Base-by-base conservation (phyloP, 2,797 vertebrate genomes). In the Carcharodon carcharias region DNA sequence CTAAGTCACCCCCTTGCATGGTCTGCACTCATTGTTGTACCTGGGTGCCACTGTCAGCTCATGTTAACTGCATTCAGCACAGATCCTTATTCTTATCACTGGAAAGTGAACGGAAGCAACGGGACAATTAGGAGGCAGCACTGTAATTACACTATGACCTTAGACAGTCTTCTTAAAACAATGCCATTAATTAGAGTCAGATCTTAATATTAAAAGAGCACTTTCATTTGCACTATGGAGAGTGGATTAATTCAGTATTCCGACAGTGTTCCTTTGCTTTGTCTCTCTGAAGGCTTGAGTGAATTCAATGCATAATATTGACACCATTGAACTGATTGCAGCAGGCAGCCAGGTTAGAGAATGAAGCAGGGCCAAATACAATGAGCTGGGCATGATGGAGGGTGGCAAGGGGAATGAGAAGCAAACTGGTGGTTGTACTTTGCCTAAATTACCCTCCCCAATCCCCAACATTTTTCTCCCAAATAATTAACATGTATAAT, bases 141-240 rank as follows among this genome's bases (percentile, higher is more conserved):
- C 89, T 9, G 4, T 63, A 93, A 67, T 93, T 93, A 4, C 91
- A 23, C 61, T 93, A 26, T 93, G 91, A 93, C 63, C 61, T 67
- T 4, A 8, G n/a, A 93, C 40, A 28, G 91, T 93, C 61, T 45
- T 9, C n/a, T 92, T 63, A 92, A 92, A 92, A 92, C 16, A 65
- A n/a, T 92, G 89, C 58, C 58, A 92, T 65, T 65, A 92, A 92
- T 92, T 92, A 92, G 23, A 45, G n/a, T 67, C 91, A 93, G n/a
- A 28, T 45, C 18, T 18, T 21, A 40, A 65, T 67, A 45, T 67
- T 45, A 67, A 67, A 28, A 45, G n/a, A 67, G 63, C 16, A 58
- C 28, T 91, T 91, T 91, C 14, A 91, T 63, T 91, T 61, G 58
- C 58, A 18, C 1, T 18, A 91, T 16, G 88, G 28, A 91, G 58